These are phyloP conservation scores for Apamea crenata DNA, from an alignment of 2,888 invertebrate genomes.

Conservation along the genomic window DNA sequence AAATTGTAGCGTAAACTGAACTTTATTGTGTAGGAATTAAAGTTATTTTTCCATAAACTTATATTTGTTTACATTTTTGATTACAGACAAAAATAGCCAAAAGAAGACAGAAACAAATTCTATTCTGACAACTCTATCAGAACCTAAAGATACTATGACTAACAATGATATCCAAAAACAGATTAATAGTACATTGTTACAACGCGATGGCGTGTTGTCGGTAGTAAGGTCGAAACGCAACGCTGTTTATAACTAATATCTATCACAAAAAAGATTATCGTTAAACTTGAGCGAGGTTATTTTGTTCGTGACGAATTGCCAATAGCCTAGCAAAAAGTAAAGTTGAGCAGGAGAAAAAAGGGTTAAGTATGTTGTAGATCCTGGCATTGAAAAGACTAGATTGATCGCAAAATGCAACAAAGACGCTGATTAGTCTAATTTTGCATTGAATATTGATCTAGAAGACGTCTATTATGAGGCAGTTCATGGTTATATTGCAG, in stretches of 20 bases:
- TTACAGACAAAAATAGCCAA: not conserved
- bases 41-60: too few species aligned
- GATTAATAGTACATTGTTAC: slow-evolving; percentile 28
- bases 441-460: not conserved
- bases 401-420: not conserved
- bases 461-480: not conserved
- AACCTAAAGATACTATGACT: slow-evolving; percentile 4
- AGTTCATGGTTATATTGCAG: not conserved
- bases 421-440: not conserved
- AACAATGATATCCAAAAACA: slow-evolving; percentile 42
- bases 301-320: slow-evolving; percentile 27
- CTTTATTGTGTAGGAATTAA: too few species aligned
- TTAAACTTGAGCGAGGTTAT: slow-evolving; percentile 49
- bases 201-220: slow-evolving; percentile 49
- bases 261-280: slow-evolving; percentile 38
- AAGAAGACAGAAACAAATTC: not conserved
- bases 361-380: not conserved
- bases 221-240: slow-evolving; percentile 47
- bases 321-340: not conserved
- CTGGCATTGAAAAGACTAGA: not conserved
- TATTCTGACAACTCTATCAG: slow-evolving; percentile 7
- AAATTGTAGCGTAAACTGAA: too few species aligned
- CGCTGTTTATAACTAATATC: slow-evolving; percentile 34
- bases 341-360: slow-evolving; percentile 5
- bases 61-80: too few species aligned